phyloP scores from a whole-genome alignment of 1,140 invertebrate species.

The Drosophila virilis region DNA sequence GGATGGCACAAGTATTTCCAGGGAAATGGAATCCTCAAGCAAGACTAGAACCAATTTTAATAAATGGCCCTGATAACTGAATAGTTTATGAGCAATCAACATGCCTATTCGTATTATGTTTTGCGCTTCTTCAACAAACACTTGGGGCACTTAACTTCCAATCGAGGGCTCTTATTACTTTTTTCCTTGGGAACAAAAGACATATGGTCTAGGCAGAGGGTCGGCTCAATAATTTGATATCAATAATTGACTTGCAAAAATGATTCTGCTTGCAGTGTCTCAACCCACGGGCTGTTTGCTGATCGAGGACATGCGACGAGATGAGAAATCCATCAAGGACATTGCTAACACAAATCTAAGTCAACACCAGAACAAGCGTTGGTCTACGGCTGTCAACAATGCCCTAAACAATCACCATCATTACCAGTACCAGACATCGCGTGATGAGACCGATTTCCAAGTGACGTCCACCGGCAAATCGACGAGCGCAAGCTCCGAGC shows the following conservation, averaged over 20 bases:
- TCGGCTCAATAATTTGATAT: no score
- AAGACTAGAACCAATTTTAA: slow-evolving; percentile 53
- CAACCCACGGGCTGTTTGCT: slow-evolving; percentile 73
- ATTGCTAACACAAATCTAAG: slow-evolving; percentile 84
- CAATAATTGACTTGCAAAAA: no score
- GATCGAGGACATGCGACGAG: slow-evolving; percentile 79
- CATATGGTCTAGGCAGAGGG: no score
- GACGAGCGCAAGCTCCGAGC: slow-evolving; percentile 32
- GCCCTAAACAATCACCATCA: slow-evolving; percentile 75
- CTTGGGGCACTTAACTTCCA: background rate
- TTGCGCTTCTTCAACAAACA: slow-evolving; percentile 29
- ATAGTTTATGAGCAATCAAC: slow-evolving; percentile 42
- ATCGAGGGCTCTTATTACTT: no score
- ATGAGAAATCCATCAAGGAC: slow-evolving; percentile 82
- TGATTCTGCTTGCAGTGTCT: slow-evolving; percentile 55
- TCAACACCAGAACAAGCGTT: slow-evolving; percentile 78
- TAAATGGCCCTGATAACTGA: slow-evolving; percentile 58
- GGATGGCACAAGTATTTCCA: slow-evolving; percentile 59
- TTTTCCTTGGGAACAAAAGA: no score
- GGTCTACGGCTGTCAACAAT: slow-evolving; percentile 79
- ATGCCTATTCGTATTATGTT: slow-evolving; percentile 36
- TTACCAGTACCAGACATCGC: slow-evolving; percentile 61
- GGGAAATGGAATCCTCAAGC: slow-evolving; percentile 26
- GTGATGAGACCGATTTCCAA: slow-evolving; percentile 81
- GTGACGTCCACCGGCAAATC: slow-evolving; percentile 51